Evolutionary conservation across 2,797 vertebrate genomes (phyloP).

Genomic region (Phoeniculus purpureus): DNA sequence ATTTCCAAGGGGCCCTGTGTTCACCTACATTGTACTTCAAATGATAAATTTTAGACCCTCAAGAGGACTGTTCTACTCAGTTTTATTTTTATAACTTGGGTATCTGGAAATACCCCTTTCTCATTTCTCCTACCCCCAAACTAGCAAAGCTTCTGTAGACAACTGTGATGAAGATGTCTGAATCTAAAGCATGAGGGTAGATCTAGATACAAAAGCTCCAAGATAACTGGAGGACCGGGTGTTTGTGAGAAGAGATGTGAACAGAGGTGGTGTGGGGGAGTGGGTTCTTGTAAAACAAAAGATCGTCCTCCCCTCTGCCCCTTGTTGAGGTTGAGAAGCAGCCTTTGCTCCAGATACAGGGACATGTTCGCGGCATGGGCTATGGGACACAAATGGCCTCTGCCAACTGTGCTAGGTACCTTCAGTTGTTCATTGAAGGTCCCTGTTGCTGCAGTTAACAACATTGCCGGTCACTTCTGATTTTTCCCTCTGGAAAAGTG

Average conservation of each 20-base stretch:
- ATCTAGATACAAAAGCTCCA: background rate
- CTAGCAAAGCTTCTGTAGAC: background rate
- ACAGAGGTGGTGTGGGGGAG: background rate
- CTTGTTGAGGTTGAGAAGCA: background rate
- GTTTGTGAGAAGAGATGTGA: background rate
- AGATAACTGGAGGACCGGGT: background rate
- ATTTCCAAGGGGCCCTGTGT: slow-evolving; percentile 22
- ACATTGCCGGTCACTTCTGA: background rate
- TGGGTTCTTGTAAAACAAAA: background rate
- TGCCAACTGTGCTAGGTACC: background rate
- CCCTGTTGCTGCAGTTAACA: background rate
- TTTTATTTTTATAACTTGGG: background rate
- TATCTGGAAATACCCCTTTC: background rate
- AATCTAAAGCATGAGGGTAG: background rate
- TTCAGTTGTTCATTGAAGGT: background rate
- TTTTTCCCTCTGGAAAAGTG: background rate
- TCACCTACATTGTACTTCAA: background rate
- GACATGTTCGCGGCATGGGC: background rate
- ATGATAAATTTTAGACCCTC: background rate
- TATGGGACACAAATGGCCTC: background rate
- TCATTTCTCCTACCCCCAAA: background rate
- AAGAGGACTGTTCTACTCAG: background rate
- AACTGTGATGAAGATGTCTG: background rate
- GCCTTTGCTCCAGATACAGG: background rate
- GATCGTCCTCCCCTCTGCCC: background rate